Evolutionary conservation across 2,113 vertebrate genomes (phyloP), one percentile per base, ranked within the genome.

Genomic region (Myxocyprinus asiaticus): DNA sequence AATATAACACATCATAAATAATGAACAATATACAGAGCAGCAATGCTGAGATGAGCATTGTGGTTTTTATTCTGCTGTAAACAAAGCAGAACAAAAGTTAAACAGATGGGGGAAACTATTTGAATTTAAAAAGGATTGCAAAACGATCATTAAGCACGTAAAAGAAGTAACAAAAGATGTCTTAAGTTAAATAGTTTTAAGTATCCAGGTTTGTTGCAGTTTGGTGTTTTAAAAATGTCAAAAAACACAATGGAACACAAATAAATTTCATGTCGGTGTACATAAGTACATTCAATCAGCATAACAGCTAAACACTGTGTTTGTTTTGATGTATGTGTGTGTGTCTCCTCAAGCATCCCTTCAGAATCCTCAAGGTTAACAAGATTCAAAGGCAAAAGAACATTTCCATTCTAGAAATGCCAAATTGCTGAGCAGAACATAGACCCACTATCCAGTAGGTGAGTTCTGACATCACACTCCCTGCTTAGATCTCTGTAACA

Each of bases 1-100:
- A 75, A 17, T 76, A 55, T 65, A 76, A 65, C 53, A 64, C 62
- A 65, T 76, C 74, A 65, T 55, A 66, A 76, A 65, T 14, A 15
- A 11, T 42, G 48, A 76, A 76, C 73, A 76, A 65, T 53, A 65
- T 15, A 12, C 17, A 65, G 48, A 55, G 62, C 73, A 43, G 74
- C 33, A 55, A 33, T 53, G 17, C 47, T 64, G 22, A 65, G n/a
- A 65, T 44, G 62, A n/a, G 33, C 59, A 63, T 63, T 75, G 47
- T 42, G 17, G 33, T 33, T 33, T 33, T 63, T 15, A 48, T 75
- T 62, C 58, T 22, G 59, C 58, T 50, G 48, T 33, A 62, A 62
- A 74, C 43, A 61, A 74, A 74, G 14, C 43, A 47, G 0, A 74
- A 76, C 45, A 76, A 44, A 8, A 11, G 62, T 15, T 11, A 66